These are phyloP conservation scores for Propsilocerus akamusi DNA, from an alignment of 1,140 invertebrate genomes.

Conservation along the genomic window DNA sequence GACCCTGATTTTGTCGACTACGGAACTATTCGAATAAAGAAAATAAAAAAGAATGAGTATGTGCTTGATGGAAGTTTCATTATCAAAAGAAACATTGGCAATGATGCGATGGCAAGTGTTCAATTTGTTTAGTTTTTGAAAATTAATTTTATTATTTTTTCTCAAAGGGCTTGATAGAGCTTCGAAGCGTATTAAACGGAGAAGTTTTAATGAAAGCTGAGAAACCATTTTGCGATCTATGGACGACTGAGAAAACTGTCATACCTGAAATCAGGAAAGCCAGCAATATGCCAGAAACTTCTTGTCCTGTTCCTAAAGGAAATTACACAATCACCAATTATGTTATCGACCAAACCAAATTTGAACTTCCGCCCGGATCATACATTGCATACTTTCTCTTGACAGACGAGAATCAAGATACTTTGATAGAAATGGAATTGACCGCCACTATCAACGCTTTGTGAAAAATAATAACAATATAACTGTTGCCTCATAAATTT, in stretches of 20 bases:
- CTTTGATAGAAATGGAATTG: too few species aligned
- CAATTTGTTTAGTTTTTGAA: neutral
- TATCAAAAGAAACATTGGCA: neutral
- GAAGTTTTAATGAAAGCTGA: neutral
- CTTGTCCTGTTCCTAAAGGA: neutral
- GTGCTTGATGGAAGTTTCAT: neutral
- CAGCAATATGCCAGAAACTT: neutral
- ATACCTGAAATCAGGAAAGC: neutral
- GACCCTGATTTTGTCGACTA: neutral
- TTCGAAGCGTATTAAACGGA: neutral
- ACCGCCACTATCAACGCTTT: too few species aligned
- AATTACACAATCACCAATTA: too few species aligned
- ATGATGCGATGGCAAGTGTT: neutral
- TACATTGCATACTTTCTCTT: too few species aligned
- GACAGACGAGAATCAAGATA: too few species aligned
- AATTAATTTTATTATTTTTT: neutral
- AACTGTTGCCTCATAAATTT: too few species aligned
- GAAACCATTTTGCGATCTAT: neutral
- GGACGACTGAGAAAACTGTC: neutral
- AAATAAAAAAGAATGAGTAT: neutral
- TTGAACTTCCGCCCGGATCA: too few species aligned
- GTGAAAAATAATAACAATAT: too few species aligned
- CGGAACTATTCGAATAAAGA: neutral
- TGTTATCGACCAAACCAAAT: too few species aligned
- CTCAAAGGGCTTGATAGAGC: neutral